Percentiles rank a stretch among this genome's conserved stretches.
These are phyloP conservation scores for Sceloporus tristichus DNA, from an alignment of 2,113 vertebrate genomes.

Conservation along the genomic window DNA sequence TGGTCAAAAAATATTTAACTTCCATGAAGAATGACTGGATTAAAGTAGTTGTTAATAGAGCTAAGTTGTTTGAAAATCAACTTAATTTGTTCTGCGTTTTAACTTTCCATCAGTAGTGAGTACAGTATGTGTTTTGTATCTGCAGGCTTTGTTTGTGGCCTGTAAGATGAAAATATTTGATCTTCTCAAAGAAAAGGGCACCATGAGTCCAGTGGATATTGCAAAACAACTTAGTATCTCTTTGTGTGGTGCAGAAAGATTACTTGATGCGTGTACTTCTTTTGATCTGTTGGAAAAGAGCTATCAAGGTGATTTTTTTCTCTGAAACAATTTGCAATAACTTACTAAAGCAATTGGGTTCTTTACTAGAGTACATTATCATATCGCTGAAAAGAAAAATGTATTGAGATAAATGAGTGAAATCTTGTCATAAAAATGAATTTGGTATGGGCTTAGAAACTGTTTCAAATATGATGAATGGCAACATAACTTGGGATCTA, in stretches of 20 bases:
- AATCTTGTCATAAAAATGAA: neutral
- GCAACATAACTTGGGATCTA: neutral
- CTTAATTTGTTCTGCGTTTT: neutral
- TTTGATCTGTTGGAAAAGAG: slow-evolving; percentile 83
- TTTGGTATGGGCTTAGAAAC: neutral
- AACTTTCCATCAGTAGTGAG: slow-evolving; percentile 1
- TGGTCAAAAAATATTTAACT: neutral
- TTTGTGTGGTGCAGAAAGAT: slow-evolving; percentile 75
- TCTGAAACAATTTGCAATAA: neutral
- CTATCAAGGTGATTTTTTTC: slow-evolving; percentile 63
- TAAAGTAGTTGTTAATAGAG: too few species aligned
- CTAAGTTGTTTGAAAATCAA: too few species aligned
- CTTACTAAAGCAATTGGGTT: neutral
- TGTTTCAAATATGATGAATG: neutral
- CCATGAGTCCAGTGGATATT: slow-evolving; percentile 74
- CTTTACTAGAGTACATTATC: neutral
- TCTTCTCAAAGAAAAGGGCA: slow-evolving; percentile 73
- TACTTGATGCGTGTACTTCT: slow-evolving; percentile 87
- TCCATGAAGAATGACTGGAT: neutral
- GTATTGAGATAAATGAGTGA: neutral
- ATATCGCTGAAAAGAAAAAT: neutral
- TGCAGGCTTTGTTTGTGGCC: slow-evolving; percentile 87
- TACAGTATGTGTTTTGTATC: neutral
- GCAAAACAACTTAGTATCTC: slow-evolving; percentile 78
- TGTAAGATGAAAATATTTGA: slow-evolving; percentile 89